phyloP scores from a whole-genome alignment of 2,113 vertebrate genomes.

The Cavia porcellus region DNA sequence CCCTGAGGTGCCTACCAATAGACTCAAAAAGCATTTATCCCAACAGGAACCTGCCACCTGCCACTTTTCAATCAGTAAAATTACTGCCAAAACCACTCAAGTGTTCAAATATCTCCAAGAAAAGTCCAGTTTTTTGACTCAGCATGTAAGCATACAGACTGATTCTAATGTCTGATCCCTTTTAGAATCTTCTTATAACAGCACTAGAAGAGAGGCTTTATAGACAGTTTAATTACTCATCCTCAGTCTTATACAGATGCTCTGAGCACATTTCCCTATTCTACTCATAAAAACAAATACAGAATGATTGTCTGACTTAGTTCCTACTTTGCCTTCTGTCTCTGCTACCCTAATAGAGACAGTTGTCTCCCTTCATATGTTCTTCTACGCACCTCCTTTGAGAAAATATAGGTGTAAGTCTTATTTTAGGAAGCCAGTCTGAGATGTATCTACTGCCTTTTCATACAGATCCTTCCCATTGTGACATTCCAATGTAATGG shows the following conservation, averaged over 20 bases:
- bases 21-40: slow-evolving; percentile 72
- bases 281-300: slow-evolving; percentile 71
- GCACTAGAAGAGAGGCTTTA: slow-evolving; percentile 56
- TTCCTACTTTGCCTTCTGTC: slow-evolving; percentile 64
- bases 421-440: slow-evolving; percentile 32
- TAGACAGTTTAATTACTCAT: slow-evolving; percentile 73
- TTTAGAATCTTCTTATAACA: slow-evolving; percentile 69
- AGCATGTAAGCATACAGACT: slow-evolving; percentile 59
- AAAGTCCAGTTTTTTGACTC: slow-evolving; percentile 39
- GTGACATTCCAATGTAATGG: background rate
- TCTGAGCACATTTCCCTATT: slow-evolving; percentile 68
- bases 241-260: slow-evolving; percentile 65
- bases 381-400: slow-evolving; percentile 32
- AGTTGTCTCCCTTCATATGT: slow-evolving; percentile 46
- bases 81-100: background rate
- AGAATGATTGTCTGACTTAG: slow-evolving; percentile 62
- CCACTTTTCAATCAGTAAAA: slow-evolving; percentile 50
- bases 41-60: slow-evolving; percentile 53
- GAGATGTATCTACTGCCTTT: background rate
- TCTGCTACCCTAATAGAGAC: slow-evolving; percentile 42
- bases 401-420: slow-evolving; percentile 59
- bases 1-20: slow-evolving; percentile 6
- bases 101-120: slow-evolving; percentile 45
- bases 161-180: slow-evolving; percentile 44
- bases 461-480: background rate